phyloP scores from a whole-genome alignment of 2,888 invertebrate genomes.

The Eueremaeus valkanovi region DNA sequence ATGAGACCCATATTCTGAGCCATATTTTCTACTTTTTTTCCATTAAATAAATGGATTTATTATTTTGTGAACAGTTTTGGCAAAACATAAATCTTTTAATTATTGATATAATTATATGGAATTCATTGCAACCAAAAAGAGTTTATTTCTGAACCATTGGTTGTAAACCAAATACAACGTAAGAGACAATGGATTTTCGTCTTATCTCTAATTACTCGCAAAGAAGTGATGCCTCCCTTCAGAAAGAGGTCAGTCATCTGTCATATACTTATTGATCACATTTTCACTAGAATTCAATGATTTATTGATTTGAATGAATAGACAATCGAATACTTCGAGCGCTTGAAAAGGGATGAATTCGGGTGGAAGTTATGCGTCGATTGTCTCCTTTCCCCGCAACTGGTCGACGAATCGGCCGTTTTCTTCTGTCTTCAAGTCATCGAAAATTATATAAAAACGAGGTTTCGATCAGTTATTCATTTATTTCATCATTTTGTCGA shows the following conservation, averaged over 20 bases:
- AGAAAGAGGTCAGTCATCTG: conserved; percentile 18
- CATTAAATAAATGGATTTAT: too few species aligned
- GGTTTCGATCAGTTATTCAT: conserved; percentile 49
- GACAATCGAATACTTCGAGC: conserved; percentile 56
- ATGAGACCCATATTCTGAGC: too few species aligned
- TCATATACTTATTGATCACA: neutral
- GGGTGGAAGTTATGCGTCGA: conserved; percentile 57
- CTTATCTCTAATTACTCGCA: conserved; percentile 9
- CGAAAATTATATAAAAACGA: conserved; percentile 55
- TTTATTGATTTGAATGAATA: conserved; percentile 43
- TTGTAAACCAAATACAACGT: neutral
- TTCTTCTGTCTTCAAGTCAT: conserved; percentile 58
- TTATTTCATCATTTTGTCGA: too few species aligned
- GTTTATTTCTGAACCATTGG: too few species aligned
- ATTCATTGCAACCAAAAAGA: too few species aligned
- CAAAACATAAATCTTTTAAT: too few species aligned
- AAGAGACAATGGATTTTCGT: conserved; percentile 3
- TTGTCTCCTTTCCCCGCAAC: conserved; percentile 50
- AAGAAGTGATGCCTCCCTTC: conserved; percentile 29
- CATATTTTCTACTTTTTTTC: too few species aligned
- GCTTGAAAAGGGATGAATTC: conserved; percentile 53
- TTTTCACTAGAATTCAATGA: neutral
- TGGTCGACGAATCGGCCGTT: conserved; percentile 37
- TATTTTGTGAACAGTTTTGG: too few species aligned
- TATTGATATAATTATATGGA: too few species aligned